Conservation (phyloP, 2,888 invertebrate genomes). For the Galerucella nymphaeae region DNA sequence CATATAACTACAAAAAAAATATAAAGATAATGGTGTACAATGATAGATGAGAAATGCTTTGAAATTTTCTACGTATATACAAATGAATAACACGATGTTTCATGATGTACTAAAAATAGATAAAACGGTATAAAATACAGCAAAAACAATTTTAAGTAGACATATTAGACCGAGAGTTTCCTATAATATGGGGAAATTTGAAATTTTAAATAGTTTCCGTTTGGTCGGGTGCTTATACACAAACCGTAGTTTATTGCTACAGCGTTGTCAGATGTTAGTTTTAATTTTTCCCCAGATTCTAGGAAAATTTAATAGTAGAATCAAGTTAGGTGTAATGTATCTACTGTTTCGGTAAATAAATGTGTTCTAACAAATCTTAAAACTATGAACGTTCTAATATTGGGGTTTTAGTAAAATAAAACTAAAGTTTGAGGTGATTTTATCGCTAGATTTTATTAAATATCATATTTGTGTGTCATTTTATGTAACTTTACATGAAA, state of each 20-base stretch:
- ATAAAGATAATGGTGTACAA: constrained; percentile 16
- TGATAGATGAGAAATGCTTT: constrained; percentile 12
- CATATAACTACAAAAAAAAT: constrained; percentile 13
- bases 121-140: constrained; percentile 16
- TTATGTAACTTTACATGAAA: background rate
- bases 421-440: background rate
- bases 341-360: constrained; percentile 12
- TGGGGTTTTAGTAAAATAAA: constrained; percentile 17
- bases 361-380: constrained; percentile 29
- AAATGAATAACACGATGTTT: background rate
- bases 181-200: background rate
- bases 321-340: background rate
- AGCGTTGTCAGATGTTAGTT: background rate
- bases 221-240: background rate
- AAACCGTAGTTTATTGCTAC: background rate
- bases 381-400: constrained; percentile 31
- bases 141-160: background rate
- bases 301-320: background rate
- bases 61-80: constrained; percentile 17
- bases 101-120: constrained; percentile 7
- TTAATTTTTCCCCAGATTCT: background rate
- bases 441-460: background rate
- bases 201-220: background rate
- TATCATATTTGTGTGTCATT: background rate
- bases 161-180: background rate